Percentiles rank a stretch among this genome's conserved stretches.
Conservation (phyloP, 1,140 invertebrate species). For the Listronotus bonariensis region DNA sequence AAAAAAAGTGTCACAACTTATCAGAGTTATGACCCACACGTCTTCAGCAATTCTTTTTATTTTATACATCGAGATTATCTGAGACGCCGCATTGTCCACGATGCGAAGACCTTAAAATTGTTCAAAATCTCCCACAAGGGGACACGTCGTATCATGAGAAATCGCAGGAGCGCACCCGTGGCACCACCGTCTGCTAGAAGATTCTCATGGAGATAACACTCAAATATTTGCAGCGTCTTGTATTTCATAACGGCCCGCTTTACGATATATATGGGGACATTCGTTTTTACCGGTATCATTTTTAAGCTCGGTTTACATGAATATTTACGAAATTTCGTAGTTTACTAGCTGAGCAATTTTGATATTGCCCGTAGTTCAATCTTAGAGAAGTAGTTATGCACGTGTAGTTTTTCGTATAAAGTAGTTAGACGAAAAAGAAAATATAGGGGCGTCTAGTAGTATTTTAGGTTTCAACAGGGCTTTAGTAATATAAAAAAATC, state of each 20-base stretch:
- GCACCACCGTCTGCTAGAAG: slow-evolving; percentile 10
- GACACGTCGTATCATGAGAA: slow-evolving; percentile 22
- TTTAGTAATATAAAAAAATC: no score
- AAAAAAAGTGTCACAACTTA: no score
- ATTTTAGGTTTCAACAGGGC: no score
- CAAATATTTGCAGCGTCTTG: slow-evolving; percentile 28
- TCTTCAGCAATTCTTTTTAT: no score
- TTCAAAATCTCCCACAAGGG: slow-evolving; percentile 19
- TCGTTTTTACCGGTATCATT: slow-evolving; percentile 7
- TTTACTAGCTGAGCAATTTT: no score
- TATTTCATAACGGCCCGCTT: slow-evolving; percentile 20
- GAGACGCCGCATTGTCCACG: slow-evolving; percentile 22
- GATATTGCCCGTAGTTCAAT: no score
- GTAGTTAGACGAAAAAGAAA: no score
- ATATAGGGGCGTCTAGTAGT: no score
- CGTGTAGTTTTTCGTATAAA: no score
- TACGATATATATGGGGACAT: not conserved
- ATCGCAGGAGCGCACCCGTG: slow-evolving; percentile 15
- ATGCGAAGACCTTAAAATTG: slow-evolving; percentile 18
- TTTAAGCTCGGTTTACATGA: slow-evolving; percentile 4
- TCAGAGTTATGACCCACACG: no score
- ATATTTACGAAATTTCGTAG: not conserved
- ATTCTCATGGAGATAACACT: slow-evolving; percentile 26
- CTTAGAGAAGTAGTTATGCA: no score
- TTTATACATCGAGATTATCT: not conserved